Evolutionary conservation across 2,888 invertebrate species (phyloP).

Genomic region (Eupithecia exiguata): DNA sequence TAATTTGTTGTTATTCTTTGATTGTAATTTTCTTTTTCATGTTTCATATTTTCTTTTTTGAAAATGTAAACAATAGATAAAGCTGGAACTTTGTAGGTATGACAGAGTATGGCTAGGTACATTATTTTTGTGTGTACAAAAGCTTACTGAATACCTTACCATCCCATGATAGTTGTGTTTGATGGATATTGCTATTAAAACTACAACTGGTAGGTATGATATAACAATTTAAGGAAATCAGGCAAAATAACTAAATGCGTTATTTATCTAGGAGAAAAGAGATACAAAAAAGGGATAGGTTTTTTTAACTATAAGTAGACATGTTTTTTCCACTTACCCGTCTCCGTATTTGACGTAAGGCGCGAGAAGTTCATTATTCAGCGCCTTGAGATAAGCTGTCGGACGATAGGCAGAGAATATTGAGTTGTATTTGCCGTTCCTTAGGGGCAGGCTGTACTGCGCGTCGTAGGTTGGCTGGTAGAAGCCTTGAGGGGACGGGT

Average conservation of each 20-base stretch:
- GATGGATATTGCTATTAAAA: background rate
- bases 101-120: background rate
- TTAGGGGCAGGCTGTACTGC: slow-evolving; percentile 50
- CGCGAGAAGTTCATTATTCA: slow-evolving; percentile 59
- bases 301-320: no score
- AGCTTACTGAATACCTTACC: background rate
- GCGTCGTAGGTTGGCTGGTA: slow-evolving; percentile 48
- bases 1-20: no score
- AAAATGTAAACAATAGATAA: background rate
- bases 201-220: background rate
- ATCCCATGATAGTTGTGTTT: background rate
- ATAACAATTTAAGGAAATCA: background rate
- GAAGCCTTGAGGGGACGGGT: slow-evolving; percentile 47
- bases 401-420: slow-evolving; percentile 62
- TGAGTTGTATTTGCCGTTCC: slow-evolving; percentile 60
- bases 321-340: slow-evolving; percentile 48
- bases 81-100: background rate
- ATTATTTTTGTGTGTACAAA: background rate
- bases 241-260: background rate
- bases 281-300: no score
- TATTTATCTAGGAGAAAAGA: background rate
- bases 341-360: slow-evolving; percentile 59
- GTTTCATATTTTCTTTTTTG: background rate
- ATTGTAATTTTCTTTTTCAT: background rate
- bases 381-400: slow-evolving; percentile 56